phyloP scores from a whole-genome alignment of 2,888 invertebrate genomes.

The Morinoia aosen region DNA sequence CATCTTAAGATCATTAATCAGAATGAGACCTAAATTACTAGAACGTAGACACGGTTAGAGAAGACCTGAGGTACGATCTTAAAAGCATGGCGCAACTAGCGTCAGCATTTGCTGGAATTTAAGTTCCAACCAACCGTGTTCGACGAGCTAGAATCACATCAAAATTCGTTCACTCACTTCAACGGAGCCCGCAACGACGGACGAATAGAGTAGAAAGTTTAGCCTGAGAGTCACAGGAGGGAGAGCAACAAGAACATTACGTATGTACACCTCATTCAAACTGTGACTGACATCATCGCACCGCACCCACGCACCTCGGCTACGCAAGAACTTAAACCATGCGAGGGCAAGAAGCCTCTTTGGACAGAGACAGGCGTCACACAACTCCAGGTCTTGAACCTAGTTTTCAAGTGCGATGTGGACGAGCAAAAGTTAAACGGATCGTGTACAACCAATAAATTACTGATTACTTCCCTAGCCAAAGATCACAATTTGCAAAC shows the following conservation, averaged over 20 bases:
- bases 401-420: not conserved
- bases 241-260: conserved; percentile 36
- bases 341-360: conserved; percentile 12
- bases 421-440: not conserved
- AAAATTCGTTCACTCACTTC: conserved; percentile 24
- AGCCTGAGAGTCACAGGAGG: conserved; percentile 29
- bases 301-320: not conserved
- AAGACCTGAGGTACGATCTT: not conserved
- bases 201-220: conserved; percentile 25
- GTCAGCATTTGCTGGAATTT: not conserved
- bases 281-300: not conserved
- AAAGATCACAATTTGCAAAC: not conserved
- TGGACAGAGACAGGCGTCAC: not conserved
- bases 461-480: not conserved
- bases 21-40: conserved; percentile 48
- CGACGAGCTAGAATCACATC: conserved; percentile 20
- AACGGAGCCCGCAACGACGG: conserved; percentile 26
- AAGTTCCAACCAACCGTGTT: not conserved
- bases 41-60: conserved; percentile 8
- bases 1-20: conserved; percentile 48
- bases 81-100: not conserved
- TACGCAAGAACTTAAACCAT: not conserved
- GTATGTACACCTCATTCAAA: conserved; percentile 47
- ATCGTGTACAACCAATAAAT: not conserved
- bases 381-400: not conserved